Evolutionary conservation across 2,888 invertebrate genomes (phyloP).

Genomic region (Drosophila neotestacea): DNA sequence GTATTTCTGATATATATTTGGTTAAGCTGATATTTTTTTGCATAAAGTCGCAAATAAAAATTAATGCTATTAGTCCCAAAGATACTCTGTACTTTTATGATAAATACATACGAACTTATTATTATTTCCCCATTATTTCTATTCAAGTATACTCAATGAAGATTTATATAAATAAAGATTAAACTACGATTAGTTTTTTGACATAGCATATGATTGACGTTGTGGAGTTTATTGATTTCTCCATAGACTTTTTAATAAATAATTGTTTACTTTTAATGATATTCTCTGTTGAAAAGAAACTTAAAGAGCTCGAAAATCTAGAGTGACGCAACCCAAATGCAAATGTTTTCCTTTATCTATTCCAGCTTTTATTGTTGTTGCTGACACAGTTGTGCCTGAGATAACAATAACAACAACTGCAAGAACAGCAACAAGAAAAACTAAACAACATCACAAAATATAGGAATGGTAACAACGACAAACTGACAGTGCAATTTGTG

Average conservation of each 20-base stretch:
- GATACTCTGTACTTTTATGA: background rate
- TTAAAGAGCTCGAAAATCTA: background rate
- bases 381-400: constrained; percentile 35
- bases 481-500: constrained; percentile 58
- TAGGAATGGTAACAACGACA: constrained; percentile 43
- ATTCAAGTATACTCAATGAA: too few species aligned
- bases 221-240: too few species aligned
- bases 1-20: too few species aligned
- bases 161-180: too few species aligned
- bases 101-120: too few species aligned
- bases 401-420: constrained; percentile 16
- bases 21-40: background rate
- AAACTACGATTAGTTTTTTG: too few species aligned
- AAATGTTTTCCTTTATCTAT: constrained; percentile 1
- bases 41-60: background rate
- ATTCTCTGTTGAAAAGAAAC: background rate
- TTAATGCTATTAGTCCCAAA: background rate
- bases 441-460: constrained; percentile 18
- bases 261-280: background rate
- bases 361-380: constrained; percentile 12
- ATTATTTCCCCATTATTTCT: too few species aligned
- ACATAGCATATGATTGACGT: too few species aligned
- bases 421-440: constrained; percentile 12
- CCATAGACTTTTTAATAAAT: background rate
- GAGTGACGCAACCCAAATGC: constrained; percentile 11